Evolutionary conservation across 2,888 invertebrate genomes (phyloP), one percentile per base, ranked within the genome.

Genomic region (Campoletis raptor): DNA sequence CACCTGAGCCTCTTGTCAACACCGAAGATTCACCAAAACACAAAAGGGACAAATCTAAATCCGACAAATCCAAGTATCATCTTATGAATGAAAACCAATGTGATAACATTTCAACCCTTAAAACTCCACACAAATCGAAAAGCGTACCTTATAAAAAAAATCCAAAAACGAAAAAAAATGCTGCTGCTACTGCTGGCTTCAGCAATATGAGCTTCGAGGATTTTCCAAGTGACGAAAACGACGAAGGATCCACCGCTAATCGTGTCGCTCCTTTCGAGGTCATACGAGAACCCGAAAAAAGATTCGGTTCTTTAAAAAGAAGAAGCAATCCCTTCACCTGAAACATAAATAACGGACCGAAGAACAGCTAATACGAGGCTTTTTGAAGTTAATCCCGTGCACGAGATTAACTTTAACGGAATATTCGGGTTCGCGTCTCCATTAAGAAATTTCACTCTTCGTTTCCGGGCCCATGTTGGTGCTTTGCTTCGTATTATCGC

Each of bases 201-300:
- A 96, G 96, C 90, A 97, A 97, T 90, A 96, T 97, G 96, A 97
- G 97, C 91, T 97, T 97, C 90, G 97, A 97, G 92, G 97, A 97
- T 93, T 97, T 96, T 91, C 96, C 96, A 2, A 96, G 96, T 40
- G 97, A 96, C 90, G 95, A 96, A 78, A 95, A 95, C 85, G 95
- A 95, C 73, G 89, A 88, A 48, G 89, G 88, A 8, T 54, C 72
- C 9, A 94, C 95, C n/a, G 93, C 89, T 8, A 89, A 92, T 36
- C 92, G 94, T 36, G 94, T 95, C 64, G 95, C 95, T 74, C 96
- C 96, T 0, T 97, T 96, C 90, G 96, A 97, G 91, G 96, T 97
- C 10, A 95, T 96, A 37, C 91, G 95, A 15, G 94, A 94, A 67
- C 92, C 94, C 7, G 94, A 95, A 77, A 94, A 94, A 87, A 93